Percentiles rank a stretch among this genome's conserved stretches.
phyloP scores from a whole-genome alignment of 2,113 vertebrate genomes.

The Pithys albifrons region DNA sequence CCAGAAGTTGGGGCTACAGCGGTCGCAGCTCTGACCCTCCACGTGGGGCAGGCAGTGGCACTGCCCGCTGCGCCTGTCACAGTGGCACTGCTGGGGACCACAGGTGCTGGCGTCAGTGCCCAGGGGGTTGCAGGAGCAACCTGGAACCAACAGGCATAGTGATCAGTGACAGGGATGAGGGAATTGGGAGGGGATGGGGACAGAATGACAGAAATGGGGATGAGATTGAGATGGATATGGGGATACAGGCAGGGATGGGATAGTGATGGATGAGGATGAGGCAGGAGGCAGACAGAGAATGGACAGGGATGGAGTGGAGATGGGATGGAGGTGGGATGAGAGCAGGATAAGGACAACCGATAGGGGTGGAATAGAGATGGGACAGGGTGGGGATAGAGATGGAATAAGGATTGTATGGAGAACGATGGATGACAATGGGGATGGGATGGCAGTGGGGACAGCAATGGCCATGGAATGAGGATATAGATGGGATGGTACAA shows the following conservation, averaged over 20 bases:
- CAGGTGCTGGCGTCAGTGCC: conserved; percentile 87
- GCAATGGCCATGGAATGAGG: neutral
- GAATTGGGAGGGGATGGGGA: too few species aligned
- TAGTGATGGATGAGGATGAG: neutral
- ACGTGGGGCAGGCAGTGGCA: conserved; percentile 89
- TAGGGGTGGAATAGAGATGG: neutral
- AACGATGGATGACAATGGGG: neutral
- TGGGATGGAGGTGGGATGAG: neutral
- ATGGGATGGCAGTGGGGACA: neutral
- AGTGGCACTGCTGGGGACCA: conserved; percentile 82
- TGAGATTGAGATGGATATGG: neutral
- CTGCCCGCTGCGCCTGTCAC: conserved; percentile 85
- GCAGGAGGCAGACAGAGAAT: neutral
- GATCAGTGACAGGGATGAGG: neutral
- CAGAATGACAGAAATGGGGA: neutral
- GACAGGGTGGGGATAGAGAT: neutral
- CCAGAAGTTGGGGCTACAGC: conserved; percentile 90
- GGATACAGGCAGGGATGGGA: neutral
- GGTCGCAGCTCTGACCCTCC: conserved; percentile 89
- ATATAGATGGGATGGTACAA: neutral
- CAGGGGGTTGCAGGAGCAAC: conserved; percentile 89
- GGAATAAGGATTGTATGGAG: neutral
- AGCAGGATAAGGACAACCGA: neutral
- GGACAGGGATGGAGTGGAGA: neutral
- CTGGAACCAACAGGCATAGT: conserved; percentile 51